Percentiles rank a stretch among this genome's conserved stretches.
phyloP scores from a whole-genome alignment of 64 coral and sea anemone species.

The Acropora tenuis region DNA sequence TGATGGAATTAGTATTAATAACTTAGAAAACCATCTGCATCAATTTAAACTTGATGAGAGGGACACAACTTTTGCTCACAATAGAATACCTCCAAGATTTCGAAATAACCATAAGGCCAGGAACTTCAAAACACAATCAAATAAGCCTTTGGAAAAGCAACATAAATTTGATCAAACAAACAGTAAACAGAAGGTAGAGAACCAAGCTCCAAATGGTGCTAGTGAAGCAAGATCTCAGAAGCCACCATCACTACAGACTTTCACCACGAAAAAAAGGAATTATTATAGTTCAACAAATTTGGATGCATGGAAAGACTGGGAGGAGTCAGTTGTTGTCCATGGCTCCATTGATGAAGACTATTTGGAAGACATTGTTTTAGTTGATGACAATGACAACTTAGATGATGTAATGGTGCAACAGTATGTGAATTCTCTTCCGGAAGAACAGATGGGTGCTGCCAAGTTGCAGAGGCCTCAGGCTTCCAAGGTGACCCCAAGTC shows the following conservation, averaged over 20 bases:
- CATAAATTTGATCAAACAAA: background rate
- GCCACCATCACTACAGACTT: background rate
- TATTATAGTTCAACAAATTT: background rate
- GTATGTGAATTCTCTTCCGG: conserved; percentile 75
- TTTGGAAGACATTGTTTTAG: conserved; percentile 66
- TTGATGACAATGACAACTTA: conserved; percentile 87
- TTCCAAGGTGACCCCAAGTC: conserved; percentile 68
- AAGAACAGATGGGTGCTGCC: conserved; percentile 41
- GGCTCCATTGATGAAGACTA: conserved; percentile 66
- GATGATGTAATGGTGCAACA: conserved; percentile 88
- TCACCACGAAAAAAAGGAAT: background rate
- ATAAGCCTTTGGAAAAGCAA: background rate
- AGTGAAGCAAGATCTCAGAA: background rate
- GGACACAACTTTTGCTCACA: background rate
- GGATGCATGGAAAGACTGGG: conserved; percentile 84
- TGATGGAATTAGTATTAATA: background rate
- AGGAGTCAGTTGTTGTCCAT: conserved; percentile 60
- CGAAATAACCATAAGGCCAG: background rate
- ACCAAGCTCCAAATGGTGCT: background rate
- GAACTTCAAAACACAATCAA: background rate
- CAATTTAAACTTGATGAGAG: background rate
- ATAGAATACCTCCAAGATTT: conserved; percentile 33
- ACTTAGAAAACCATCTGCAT: conserved; percentile 5
- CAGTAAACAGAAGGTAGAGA: background rate
- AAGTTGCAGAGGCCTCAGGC: background rate